Evolutionary conservation across 2,797 vertebrate species (phyloP).

Genomic region (Gymnothorax javanicus): DNA sequence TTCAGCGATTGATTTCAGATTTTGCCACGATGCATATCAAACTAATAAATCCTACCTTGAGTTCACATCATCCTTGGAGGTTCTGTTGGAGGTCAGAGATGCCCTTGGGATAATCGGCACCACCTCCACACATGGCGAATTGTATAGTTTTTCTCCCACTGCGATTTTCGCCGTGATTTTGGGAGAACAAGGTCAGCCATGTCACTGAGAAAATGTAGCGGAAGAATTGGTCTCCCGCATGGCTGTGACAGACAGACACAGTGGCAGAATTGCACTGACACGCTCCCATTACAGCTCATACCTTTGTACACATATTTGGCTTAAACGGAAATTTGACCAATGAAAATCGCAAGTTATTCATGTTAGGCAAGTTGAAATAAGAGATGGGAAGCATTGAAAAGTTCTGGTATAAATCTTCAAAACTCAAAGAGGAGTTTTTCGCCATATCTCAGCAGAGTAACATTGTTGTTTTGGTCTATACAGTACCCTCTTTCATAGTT

Average conservation of each 20-base stretch:
- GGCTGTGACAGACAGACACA: not conserved
- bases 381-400: not conserved
- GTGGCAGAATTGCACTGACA: not conserved
- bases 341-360: not conserved
- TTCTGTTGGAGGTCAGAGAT: constrained; percentile 19
- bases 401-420: not conserved
- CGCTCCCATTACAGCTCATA: not conserved
- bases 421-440: too few relatives aligned
- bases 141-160: constrained; percentile 1
- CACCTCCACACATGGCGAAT: constrained; percentile 11
- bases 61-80: constrained; percentile 25
- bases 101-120: constrained; percentile 10
- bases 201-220: not conserved
- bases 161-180: not conserved
- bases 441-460: too few relatives aligned
- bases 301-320: not conserved
- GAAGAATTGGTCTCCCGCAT: not conserved
- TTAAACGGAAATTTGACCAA: not conserved
- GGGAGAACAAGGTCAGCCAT: not conserved
- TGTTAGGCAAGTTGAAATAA: not conserved
- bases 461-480: too few relatives aligned
- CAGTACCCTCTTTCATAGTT: too few relatives aligned
- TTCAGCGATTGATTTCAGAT: constrained; percentile 27
- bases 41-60: not conserved
- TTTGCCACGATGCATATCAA: constrained; percentile 18